Percentiles rank a stretch among this genome's conserved stretches.
Conservation (phyloP, 2,888 invertebrate genomes). For the Muschampia plurimacula region DNA sequence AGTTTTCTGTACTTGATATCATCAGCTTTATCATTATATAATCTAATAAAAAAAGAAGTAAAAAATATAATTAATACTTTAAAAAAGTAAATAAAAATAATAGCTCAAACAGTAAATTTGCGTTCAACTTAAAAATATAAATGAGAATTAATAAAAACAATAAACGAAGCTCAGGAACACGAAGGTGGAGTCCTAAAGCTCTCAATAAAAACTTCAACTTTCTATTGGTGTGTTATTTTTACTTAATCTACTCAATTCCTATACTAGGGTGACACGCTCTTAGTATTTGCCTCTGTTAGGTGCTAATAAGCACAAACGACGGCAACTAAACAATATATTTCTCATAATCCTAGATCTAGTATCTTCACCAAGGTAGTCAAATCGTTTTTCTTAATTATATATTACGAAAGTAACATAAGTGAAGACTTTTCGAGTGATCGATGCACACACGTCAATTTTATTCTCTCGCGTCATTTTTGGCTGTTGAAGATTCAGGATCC, state of each 20-base stretch:
- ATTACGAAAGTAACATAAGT: slow-evolving; percentile 12
- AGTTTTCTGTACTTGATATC: slow-evolving; percentile 27
- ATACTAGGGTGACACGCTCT: slow-evolving; percentile 70
- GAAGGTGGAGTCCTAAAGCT: slow-evolving; percentile 59
- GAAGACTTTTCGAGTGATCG: slow-evolving; percentile 15
- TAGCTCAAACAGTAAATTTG: slow-evolving; percentile 68
- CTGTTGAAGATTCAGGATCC: slow-evolving; percentile 14
- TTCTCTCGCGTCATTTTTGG: slow-evolving; percentile 10
- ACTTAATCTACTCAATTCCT: slow-evolving; percentile 84
- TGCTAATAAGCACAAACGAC: slow-evolving; percentile 28
- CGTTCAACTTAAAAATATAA: slow-evolving; percentile 62
- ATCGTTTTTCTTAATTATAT: slow-evolving; percentile 10
- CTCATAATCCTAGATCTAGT: slow-evolving; percentile 22
- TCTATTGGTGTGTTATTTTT: slow-evolving; percentile 79
- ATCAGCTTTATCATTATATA: slow-evolving; percentile 24
- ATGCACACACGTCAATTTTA: slow-evolving; percentile 24
- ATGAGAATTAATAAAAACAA: slow-evolving; percentile 61
- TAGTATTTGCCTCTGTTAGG: slow-evolving; percentile 27
- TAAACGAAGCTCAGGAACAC: slow-evolving; percentile 72
- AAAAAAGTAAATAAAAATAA: slow-evolving; percentile 75
- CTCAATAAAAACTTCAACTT: slow-evolving; percentile 68
- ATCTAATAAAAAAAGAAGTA: slow-evolving; percentile 69
- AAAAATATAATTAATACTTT: slow-evolving; percentile 75
- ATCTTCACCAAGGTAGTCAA: slow-evolving; percentile 11
- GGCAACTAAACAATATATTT: slow-evolving; percentile 25